phyloP scores from a whole-genome alignment of 2,888 invertebrate species.

The Mimachlamys varia region DNA sequence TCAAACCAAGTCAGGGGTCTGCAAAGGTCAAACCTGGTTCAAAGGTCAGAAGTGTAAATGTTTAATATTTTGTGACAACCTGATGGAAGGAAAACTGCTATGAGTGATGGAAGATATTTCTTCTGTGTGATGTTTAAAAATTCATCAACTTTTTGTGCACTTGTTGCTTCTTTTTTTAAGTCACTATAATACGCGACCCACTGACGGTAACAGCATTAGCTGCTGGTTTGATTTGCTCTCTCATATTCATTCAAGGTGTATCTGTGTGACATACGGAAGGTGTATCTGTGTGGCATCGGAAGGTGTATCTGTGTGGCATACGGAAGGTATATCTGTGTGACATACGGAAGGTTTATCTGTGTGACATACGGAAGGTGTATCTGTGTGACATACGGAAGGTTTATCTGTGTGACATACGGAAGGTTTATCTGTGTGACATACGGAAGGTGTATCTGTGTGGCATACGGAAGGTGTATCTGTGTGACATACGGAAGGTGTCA shows the following conservation, averaged over 20 bases:
- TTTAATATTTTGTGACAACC: slow-evolving; percentile 46
- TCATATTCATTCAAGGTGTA: background rate
- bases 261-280: background rate
- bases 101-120: slow-evolving; percentile 2
- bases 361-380: background rate
- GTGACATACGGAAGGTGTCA: background rate
- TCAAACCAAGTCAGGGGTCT: slow-evolving; percentile 6
- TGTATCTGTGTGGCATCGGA: no score
- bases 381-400: background rate
- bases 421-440: background rate
- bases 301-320: background rate
- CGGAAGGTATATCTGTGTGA: background rate
- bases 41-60: slow-evolving; percentile 61
- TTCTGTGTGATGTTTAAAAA: background rate
- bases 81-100: slow-evolving; percentile 24
- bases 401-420: background rate
- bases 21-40: slow-evolving; percentile 41
- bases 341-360: background rate
- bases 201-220: background rate
- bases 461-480: background rate
- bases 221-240: slow-evolving; percentile 9
- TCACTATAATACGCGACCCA: background rate
- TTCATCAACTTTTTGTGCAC: background rate
- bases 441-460: background rate
- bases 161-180: background rate